Evolutionary conservation across 1,140 invertebrate genomes (phyloP).

Genomic region (Trichonephila clavipes): DNA sequence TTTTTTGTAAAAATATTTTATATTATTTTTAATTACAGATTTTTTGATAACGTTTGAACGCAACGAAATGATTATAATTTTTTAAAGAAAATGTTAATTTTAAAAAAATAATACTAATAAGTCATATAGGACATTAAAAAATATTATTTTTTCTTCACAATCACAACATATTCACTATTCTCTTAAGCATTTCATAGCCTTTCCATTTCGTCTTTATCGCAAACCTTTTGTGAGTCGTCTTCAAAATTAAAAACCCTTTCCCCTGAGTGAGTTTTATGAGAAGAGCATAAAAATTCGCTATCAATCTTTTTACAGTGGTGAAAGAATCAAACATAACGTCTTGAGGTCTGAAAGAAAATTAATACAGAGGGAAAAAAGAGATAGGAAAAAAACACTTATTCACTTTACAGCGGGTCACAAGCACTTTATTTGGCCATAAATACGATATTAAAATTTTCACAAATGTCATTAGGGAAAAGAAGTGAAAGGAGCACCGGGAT

Average conservation of each 20-base stretch:
- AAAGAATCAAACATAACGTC: not conserved
- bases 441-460: slow-evolving; percentile 40
- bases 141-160: no score
- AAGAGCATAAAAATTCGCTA: slow-evolving; percentile 1
- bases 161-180: no score
- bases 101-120: no score
- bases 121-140: no score
- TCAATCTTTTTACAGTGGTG: not conserved
- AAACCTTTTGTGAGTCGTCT: not conserved
- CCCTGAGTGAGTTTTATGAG: not conserved
- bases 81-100: no score
- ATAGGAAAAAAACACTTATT: not conserved
- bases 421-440: slow-evolving; percentile 44
- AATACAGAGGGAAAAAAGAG: not conserved
- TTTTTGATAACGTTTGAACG: no score
- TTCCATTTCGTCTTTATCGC: not conserved
- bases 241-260: not conserved
- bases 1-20: no score
- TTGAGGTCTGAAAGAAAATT: not conserved
- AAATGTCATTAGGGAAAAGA: slow-evolving; percentile 16
- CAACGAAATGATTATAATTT: no score
- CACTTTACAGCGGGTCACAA: not conserved
- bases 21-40: no score
- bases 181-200: no score
- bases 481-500: not conserved